A percentile compares a stretch with the other conserved stretches of the same genome.
These are phyloP conservation scores for Aphaenogaster ashmeadi DNA, from an alignment of 1,140 invertebrate species.

Conservation along the genomic window DNA sequence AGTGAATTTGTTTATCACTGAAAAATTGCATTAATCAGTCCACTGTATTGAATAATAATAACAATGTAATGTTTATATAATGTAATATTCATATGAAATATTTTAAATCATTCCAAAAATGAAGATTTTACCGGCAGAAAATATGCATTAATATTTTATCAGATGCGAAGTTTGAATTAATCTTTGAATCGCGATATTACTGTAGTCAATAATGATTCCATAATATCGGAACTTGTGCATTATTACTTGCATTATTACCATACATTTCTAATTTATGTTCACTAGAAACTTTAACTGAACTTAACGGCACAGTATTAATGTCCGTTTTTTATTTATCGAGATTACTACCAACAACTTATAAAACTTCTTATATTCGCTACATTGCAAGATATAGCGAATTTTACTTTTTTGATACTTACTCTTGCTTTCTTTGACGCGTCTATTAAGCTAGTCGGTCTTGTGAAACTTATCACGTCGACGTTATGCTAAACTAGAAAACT, in stretches of 20 bases:
- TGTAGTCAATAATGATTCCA: not conserved
- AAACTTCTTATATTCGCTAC: constrained; percentile 14
- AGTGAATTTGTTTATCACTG: not conserved
- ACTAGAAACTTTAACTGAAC: not conserved
- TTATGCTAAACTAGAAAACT: constrained; percentile 50
- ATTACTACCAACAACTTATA: not conserved
- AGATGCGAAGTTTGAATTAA: constrained; percentile 28
- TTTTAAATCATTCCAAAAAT: not conserved
- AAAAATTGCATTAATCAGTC: not conserved
- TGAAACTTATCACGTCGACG: constrained; percentile 33
- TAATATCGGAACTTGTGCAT: not conserved
- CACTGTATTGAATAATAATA: not conserved
- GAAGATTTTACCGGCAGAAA: not conserved
- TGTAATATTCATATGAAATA: constrained; percentile 31
- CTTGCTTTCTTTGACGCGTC: not conserved
- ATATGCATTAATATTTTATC: constrained; percentile 43
- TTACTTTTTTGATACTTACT: not conserved
- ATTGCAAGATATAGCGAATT: constrained; percentile 24
- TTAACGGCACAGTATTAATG: not conserved
- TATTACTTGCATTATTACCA: not conserved
- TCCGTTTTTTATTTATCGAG: not conserved
- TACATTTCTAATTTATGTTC: constrained; percentile 13
- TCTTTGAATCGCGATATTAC: constrained; percentile 12
- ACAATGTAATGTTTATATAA: constrained; percentile 22
- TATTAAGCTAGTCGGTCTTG: constrained; percentile 44